Evolutionary conservation across 2,113 vertebrate species (phyloP), one percentile per base, ranked within the genome.

Genomic region (Leptobrachium ailaonicum): DNA sequence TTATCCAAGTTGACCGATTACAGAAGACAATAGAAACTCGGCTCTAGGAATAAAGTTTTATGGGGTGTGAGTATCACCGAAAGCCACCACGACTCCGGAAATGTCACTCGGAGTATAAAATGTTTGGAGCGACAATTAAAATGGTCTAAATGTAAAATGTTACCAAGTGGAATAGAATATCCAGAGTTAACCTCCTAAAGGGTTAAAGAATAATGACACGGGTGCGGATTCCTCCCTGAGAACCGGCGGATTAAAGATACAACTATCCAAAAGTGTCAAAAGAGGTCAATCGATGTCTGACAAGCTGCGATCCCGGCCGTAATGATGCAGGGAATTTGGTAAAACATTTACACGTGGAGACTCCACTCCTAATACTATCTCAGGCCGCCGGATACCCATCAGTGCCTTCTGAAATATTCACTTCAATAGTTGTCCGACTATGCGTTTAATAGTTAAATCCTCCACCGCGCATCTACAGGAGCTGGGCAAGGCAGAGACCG

Each of bases 281-380:
- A 80, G 67, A 83, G 82, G 87, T 85, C 86, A 83, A 6, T 0
- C 0, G 32, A 79, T 63, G 60, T 74, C 60, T 43, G 71, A 44
- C n/a, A 11, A 83, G 77, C 6, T 0, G 6, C 0, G 11, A 4
- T 56, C 85, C 76, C 76, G 45, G 73, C 80, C 12, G 75, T 58
- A 62, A 76, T 71, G 73, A 84, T 41, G 43, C 82, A 44, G 72
- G 42, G 80, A 82, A 77, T 67, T 76, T 81, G 73, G 86, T 86
- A 42, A 86, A 89, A 87, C 56, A 89, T 88, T 89, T 50, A 85
- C 41, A 0, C 2, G 6, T 41, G n/a, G 41, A 42, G 20, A 47
- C 20, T 64, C 63, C 1, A 32, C 41, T 1, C 1, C 9, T 13
- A 54, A 41, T 7, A 82, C 72, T 76, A 0, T 63, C 80, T 75